These are phyloP conservation scores for Palloptera scutellata DNA, from an alignment of 2,888 invertebrate species.

Conservation along the genomic window DNA sequence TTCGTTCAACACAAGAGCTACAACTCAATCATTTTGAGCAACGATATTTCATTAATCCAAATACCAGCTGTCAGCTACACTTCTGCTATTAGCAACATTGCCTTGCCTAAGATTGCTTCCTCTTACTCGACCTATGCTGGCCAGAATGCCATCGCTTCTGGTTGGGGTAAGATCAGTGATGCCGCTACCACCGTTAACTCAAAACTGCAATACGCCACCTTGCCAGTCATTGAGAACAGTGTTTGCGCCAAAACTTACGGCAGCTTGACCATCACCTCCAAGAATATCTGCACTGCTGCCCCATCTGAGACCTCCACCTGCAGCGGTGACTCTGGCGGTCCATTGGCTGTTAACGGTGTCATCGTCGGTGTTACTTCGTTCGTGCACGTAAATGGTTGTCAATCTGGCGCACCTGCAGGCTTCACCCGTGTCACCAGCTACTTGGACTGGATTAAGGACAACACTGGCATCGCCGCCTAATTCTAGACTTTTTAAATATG, in stretches of 20 bases:
- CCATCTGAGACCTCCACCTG: slow-evolving; percentile 48
- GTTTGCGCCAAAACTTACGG: slow-evolving; percentile 52
- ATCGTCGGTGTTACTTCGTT: slow-evolving; percentile 54
- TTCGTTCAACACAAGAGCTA: slow-evolving; percentile 60
- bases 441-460: slow-evolving; percentile 50
- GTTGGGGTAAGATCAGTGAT: slow-evolving; percentile 63
- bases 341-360: slow-evolving; percentile 43
- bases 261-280: slow-evolving; percentile 29
- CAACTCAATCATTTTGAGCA: slow-evolving; percentile 42
- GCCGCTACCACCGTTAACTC: slow-evolving; percentile 41
- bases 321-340: slow-evolving; percentile 59
- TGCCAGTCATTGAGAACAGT: slow-evolving; percentile 54
- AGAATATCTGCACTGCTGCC: slow-evolving; percentile 51
- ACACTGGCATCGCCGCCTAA: slow-evolving; percentile 45
- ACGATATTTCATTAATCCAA: slow-evolving; percentile 55
- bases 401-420: slow-evolving; percentile 46
- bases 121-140: slow-evolving; percentile 55
- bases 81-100: slow-evolving; percentile 36
- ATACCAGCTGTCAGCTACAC: slow-evolving; percentile 39
- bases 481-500: not conserved
- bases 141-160: slow-evolving; percentile 57
- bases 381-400: slow-evolving; percentile 44
- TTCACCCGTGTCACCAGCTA: slow-evolving; percentile 50
- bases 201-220: slow-evolving; percentile 55
- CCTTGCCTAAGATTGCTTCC: slow-evolving; percentile 41